phyloP scores from a whole-genome alignment of 2,888 invertebrate genomes.

The Julus scandinavius region DNA sequence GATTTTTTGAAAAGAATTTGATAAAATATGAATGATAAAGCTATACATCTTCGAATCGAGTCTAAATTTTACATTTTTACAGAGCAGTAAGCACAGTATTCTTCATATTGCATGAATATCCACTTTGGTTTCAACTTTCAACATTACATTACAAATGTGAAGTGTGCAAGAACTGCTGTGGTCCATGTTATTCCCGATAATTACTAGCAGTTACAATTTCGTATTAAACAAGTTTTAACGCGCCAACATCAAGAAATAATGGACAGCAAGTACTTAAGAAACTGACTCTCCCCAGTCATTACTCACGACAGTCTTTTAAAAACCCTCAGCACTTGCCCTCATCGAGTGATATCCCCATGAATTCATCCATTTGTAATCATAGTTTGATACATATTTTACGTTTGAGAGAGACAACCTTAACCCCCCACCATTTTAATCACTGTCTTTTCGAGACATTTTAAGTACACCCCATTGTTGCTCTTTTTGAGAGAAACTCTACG shows the following conservation, averaged over 20 bases:
- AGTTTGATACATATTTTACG: conserved; percentile 40
- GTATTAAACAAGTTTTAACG: neutral
- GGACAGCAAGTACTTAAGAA: neutral
- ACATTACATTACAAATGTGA: neutral
- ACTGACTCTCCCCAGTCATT: neutral
- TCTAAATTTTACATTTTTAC: too few species aligned
- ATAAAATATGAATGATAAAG: too few species aligned
- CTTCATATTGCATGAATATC: too few species aligned
- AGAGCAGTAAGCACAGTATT: too few species aligned
- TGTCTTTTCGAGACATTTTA: conserved; percentile 39
- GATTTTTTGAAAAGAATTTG: too few species aligned
- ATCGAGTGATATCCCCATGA: neutral
- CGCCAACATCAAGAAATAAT: neutral
- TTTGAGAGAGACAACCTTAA: neutral
- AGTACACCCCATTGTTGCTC: conserved; percentile 46
- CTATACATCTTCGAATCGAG: too few species aligned
- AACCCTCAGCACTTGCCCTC: conserved; percentile 17
- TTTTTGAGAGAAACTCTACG: conserved; percentile 25
- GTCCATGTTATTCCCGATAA: neutral
- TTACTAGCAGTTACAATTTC: conserved; percentile 31
- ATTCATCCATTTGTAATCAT: conserved; percentile 8
- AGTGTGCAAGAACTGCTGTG: neutral
- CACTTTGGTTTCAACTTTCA: neutral
- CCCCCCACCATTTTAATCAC: conserved; percentile 44
- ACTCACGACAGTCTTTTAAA: neutral